Conservation (phyloP, 2,797 vertebrate genomes). For the Phataginus tetradactyla region DNA sequence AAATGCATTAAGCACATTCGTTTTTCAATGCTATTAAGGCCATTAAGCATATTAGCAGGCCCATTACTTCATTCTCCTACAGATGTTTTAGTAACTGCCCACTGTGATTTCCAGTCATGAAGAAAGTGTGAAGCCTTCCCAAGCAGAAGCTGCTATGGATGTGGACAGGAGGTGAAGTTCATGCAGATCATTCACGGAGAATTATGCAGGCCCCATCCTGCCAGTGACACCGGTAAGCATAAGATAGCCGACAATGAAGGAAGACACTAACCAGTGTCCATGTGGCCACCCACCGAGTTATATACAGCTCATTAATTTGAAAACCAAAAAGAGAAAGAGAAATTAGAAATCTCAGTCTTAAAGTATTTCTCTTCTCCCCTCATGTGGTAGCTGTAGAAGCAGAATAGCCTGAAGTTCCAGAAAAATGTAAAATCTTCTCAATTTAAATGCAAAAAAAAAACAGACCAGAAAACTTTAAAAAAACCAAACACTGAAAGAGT, state of each 20-base stretch:
- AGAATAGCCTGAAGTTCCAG: background rate
- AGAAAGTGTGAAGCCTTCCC: slow-evolving; percentile 58
- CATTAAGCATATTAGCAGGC: slow-evolving; percentile 52
- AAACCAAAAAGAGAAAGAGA: background rate
- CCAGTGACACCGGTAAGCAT: background rate
- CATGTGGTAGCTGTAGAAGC: background rate
- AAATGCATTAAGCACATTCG: slow-evolving; percentile 56
- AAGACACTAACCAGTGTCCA: background rate
- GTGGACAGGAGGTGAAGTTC: slow-evolving; percentile 37
- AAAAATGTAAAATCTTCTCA: background rate
- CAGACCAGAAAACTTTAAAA: background rate
- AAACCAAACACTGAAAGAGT: slow-evolving; percentile 4
- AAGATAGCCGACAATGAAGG: background rate
- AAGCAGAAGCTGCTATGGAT: background rate
- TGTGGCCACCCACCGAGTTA: background rate
- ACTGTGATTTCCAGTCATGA: slow-evolving; percentile 40
- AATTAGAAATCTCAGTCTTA: background rate
- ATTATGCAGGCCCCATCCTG: background rate
- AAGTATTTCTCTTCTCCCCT: background rate
- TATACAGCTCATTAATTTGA: background rate
- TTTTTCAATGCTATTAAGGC: slow-evolving; percentile 47
- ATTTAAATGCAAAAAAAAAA: slow-evolving; percentile 46
- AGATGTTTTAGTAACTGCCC: slow-evolving; percentile 22
- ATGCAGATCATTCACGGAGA: background rate
- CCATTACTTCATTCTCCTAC: slow-evolving; percentile 66